Evolutionary conservation across 2,888 invertebrate species (phyloP).

Genomic region (Heliconius ethilla): DNA sequence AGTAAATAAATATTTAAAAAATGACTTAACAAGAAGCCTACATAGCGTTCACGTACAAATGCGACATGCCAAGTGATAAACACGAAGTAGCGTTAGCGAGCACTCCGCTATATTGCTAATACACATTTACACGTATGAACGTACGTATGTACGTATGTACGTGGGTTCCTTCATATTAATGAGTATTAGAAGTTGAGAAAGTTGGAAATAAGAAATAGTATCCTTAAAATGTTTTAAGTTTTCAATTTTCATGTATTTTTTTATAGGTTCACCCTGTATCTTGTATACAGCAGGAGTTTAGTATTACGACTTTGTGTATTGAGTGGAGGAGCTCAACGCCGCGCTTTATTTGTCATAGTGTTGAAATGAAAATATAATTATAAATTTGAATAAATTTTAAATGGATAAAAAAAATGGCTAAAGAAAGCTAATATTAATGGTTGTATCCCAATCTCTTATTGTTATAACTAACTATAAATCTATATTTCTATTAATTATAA

Average conservation of each 20-base stretch:
- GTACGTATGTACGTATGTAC: not conserved
- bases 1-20: constrained; percentile 7
- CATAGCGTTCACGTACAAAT: constrained; percentile 7
- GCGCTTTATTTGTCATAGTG: not conserved
- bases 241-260: not conserved
- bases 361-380: no score
- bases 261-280: no score
- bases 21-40: not conserved
- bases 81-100: constrained; percentile 11
- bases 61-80: constrained; percentile 26
- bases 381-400: no score
- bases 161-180: constrained; percentile 14
- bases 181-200: constrained; percentile 3
- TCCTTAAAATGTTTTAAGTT: not conserved
- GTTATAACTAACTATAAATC: no score
- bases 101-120: constrained; percentile 24
- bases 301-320: no score
- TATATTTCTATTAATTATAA: no score
- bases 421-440: no score
- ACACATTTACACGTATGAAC: constrained; percentile 1
- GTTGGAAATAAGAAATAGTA: not conserved
- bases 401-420: no score
- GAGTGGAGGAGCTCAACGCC: not conserved
- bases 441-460: no score
- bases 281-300: no score